Evolutionary conservation across 2,888 invertebrate species (phyloP).

Genomic region (Electrophaes corylata): DNA sequence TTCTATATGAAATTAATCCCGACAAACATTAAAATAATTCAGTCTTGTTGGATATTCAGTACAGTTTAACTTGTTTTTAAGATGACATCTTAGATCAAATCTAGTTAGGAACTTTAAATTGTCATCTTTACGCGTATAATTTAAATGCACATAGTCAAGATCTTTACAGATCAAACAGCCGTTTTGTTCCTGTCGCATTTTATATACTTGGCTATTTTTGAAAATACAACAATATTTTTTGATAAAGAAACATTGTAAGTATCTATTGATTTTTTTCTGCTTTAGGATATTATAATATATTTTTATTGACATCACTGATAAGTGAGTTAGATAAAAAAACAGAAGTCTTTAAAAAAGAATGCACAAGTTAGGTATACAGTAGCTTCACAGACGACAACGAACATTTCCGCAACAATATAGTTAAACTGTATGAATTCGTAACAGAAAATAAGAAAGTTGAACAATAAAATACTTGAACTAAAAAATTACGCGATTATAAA

Average conservation of each 20-base stretch:
- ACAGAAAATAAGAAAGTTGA: conserved; percentile 37
- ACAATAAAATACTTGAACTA: conserved; percentile 31
- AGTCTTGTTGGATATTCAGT: conserved; percentile 77
- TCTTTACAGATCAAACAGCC: background rate
- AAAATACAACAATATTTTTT: background rate
- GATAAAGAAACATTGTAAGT: background rate
- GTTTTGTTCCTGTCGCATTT: background rate
- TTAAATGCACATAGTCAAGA: conserved; percentile 23
- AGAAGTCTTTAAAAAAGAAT: background rate
- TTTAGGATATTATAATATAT: too few relatives aligned
- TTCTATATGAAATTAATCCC: conserved; percentile 54
- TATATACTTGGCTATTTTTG: background rate
- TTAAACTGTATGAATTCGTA: conserved; percentile 63
- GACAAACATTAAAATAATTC: conserved; percentile 71
- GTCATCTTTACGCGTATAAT: conserved; percentile 11
- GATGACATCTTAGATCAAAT: conserved; percentile 41
- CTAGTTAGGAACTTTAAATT: conserved; percentile 32
- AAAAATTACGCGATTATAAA: conserved; percentile 26
- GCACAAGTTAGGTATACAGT: background rate
- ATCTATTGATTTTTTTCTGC: too few relatives aligned
- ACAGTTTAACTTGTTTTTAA: conserved; percentile 64
- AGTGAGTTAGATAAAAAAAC: background rate
- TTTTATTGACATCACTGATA: background rate
- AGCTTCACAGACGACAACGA: background rate
- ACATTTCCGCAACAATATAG: conserved; percentile 23